A percentile compares a stretch with the other conserved stretches of the same genome.
phyloP scores from a whole-genome alignment of 2,113 vertebrate species.

The Entomyzon cyanotis region DNA sequence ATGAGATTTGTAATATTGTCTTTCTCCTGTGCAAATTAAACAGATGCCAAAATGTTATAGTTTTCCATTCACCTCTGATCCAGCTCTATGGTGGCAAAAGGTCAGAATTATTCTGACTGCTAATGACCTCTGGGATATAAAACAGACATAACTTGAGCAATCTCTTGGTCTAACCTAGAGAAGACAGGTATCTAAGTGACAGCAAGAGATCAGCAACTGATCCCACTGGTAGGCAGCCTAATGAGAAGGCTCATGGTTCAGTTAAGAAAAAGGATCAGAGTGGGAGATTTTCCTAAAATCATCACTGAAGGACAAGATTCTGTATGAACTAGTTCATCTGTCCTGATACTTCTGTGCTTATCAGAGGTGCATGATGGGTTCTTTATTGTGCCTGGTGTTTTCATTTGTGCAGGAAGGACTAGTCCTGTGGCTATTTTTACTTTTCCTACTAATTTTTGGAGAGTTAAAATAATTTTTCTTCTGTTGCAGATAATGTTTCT shows the following conservation, averaged over 20 bases:
- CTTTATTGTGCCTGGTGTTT: background rate
- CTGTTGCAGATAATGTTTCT: background rate
- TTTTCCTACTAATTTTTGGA: background rate
- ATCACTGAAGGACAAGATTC: background rate
- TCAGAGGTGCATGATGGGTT: accelerated
- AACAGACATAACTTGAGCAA: background rate
- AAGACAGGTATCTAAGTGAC: background rate
- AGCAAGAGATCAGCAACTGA: background rate
- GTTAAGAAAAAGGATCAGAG: background rate
- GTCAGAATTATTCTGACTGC: background rate
- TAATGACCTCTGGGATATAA: background rate
- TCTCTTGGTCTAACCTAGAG: background rate
- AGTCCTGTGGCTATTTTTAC: background rate
- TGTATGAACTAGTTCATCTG: background rate
- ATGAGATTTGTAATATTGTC: background rate
- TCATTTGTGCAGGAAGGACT: background rate
- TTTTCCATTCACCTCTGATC: background rate
- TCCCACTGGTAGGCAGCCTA: background rate
- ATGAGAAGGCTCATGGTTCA: background rate
- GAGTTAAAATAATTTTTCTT: background rate
- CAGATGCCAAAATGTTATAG: background rate
- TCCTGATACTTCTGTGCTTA: background rate
- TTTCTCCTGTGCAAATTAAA: background rate
- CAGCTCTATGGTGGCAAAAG: background rate
- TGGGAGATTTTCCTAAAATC: background rate